A percentile compares a stretch with the other conserved stretches of the same genome.
Evolutionary conservation across 2,113 vertebrate species (phyloP).

Genomic region (Alexandromys fortis): DNA sequence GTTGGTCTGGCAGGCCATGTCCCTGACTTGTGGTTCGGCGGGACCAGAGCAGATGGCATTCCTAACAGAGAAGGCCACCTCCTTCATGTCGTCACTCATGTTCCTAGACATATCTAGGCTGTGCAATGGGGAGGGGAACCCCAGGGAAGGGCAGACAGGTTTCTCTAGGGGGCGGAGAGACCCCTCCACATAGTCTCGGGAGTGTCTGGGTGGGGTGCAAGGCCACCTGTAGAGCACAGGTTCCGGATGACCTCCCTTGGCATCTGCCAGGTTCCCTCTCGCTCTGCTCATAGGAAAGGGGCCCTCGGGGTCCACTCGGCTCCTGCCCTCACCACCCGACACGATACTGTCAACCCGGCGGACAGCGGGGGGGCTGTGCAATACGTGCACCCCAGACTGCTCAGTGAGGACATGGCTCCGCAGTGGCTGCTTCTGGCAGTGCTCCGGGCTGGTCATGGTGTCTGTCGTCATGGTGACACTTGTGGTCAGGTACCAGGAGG

Average conservation of each 20-base stretch:
- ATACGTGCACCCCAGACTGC: slow-evolving; percentile 88
- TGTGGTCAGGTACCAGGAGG: slow-evolving; percentile 97
- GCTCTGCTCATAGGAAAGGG: slow-evolving; percentile 88
- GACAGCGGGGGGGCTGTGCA: slow-evolving; percentile 89
- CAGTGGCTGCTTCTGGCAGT: slow-evolving; percentile 91
- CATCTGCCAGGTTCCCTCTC: slow-evolving; percentile 83
- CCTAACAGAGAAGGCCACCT: slow-evolving; percentile 95
- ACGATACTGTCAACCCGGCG: slow-evolving; percentile 83
- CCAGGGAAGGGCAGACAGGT: slow-evolving; percentile 90
- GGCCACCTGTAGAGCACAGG: slow-evolving; percentile 90
- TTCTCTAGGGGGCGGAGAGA: slow-evolving; percentile 85
- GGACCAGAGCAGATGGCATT: slow-evolving; percentile 88
- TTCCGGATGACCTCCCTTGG: slow-evolving; percentile 86
- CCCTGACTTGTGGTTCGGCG: slow-evolving; percentile 86
- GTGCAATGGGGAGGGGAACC: slow-evolving; percentile 91
- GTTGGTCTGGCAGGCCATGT: slow-evolving; percentile 95
- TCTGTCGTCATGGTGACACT: slow-evolving; percentile 96
- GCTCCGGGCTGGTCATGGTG: slow-evolving; percentile 94
- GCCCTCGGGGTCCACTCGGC: slow-evolving; percentile 87
- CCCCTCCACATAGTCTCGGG: slow-evolving; percentile 86
- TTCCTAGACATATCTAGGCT: slow-evolving; percentile 94
- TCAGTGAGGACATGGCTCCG: slow-evolving; percentile 85
- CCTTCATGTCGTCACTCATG: slow-evolving; percentile 99
- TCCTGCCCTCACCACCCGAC: slow-evolving; percentile 78
- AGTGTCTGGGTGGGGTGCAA: slow-evolving; percentile 88